Evolutionary conservation across 2,113 vertebrate genomes (phyloP).

Genomic region (Protobothrops mucrosquamatus): DNA sequence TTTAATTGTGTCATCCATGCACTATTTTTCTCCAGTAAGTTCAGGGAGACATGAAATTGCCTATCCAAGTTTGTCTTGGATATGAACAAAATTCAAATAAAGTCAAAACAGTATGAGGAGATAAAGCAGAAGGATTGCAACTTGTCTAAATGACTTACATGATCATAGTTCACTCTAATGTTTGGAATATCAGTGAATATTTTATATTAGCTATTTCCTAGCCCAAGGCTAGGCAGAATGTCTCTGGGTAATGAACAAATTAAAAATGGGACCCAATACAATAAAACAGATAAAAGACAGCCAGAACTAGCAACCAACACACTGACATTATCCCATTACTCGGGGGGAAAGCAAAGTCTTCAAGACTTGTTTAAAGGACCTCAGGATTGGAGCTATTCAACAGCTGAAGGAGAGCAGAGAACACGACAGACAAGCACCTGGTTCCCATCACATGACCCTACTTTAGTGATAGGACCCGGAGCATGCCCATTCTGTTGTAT

Average conservation of each 20-base stretch:
- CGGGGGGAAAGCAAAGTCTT: neutral
- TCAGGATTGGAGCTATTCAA: neutral
- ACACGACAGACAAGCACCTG: neutral
- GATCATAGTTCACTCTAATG: neutral
- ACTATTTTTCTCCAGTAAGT: neutral
- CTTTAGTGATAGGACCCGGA: neutral
- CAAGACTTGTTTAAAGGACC: neutral
- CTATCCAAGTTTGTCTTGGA: neutral
- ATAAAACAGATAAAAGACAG: neutral
- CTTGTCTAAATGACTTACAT: neutral
- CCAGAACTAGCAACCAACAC: neutral
- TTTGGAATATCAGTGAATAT: neutral
- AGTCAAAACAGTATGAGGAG: neutral
- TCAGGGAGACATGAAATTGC: neutral
- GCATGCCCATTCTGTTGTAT: neutral
- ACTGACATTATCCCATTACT: neutral
- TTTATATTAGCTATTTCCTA: neutral
- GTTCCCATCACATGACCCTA: neutral
- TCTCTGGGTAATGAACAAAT: neutral
- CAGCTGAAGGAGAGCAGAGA: neutral
- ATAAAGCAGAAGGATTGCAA: neutral
- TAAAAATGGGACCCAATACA: neutral
- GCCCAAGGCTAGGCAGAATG: neutral
- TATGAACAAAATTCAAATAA: neutral
- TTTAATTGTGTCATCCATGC: neutral